Conservation (phyloP, 2,888 invertebrate genomes). For the Dione vanillae region DNA sequence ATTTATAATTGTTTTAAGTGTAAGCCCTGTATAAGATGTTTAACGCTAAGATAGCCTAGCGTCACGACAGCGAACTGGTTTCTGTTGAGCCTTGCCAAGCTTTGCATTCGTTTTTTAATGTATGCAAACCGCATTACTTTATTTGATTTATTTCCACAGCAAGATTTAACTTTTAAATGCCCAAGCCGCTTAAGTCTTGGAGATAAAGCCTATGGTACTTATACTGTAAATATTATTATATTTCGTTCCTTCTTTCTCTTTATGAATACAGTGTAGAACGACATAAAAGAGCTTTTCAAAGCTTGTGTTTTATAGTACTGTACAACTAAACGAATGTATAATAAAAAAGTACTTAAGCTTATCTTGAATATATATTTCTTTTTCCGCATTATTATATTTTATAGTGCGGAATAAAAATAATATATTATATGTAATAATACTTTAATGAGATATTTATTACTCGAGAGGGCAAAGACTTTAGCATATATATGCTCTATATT, state of each 20-base stretch:
- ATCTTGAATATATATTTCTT: background rate
- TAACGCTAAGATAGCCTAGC: conserved; percentile 29
- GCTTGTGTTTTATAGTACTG: background rate
- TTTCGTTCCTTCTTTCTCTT: background rate
- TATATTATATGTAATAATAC: conserved; percentile 8
- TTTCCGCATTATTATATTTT: conserved; percentile 14
- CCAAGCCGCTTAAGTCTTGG: conserved; percentile 15
- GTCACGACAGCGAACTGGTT: conserved; percentile 44
- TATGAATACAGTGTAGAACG: background rate
- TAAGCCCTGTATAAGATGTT: conserved; percentile 33
- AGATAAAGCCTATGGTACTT: background rate
- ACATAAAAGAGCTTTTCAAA: background rate
- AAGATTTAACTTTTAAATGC: conserved; percentile 27
- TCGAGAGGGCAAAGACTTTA: conserved; percentile 11
- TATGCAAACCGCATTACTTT: conserved; percentile 41
- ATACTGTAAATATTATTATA: conserved; percentile 16
- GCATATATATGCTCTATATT: background rate
- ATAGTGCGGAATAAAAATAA: conserved; percentile 6
- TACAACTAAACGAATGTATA: background rate
- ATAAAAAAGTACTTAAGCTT: conserved; percentile 7
- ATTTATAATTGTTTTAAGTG: background rate
- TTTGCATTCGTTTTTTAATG: conserved; percentile 43
- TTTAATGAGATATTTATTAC: background rate
- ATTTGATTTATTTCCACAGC: conserved; percentile 37
- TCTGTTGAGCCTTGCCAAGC: conserved; percentile 30